Percentiles rank a stretch among this genome's conserved stretches.
These are phyloP conservation scores for Sander vitreus DNA, from an alignment of 2,113 vertebrate species.

Conservation along the genomic window DNA sequence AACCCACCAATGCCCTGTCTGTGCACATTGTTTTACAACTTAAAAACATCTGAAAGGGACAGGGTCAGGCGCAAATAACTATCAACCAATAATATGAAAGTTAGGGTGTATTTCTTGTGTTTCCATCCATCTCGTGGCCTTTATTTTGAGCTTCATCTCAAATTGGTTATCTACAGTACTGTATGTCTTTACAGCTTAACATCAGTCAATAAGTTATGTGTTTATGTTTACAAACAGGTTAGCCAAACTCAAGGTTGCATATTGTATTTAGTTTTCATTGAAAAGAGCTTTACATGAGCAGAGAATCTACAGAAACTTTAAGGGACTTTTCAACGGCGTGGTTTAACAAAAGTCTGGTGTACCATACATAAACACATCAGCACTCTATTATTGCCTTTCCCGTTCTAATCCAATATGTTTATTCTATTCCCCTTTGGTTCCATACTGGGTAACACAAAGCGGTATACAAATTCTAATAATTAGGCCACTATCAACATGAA, in stretches of 20 bases:
- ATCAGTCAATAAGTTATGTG: not conserved
- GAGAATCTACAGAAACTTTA: constrained; percentile 7
- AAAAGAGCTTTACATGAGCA: not conserved
- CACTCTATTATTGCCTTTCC: not conserved
- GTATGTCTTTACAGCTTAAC: not conserved
- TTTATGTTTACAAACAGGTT: not conserved
- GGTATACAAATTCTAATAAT: constrained; percentile 9
- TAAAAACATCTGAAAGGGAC: not conserved
- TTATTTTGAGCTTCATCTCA: not conserved
- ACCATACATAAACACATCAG: constrained; percentile 13
- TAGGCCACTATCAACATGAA: constrained; percentile 19
- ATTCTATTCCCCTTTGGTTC: not conserved
- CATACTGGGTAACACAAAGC: constrained; percentile 24
- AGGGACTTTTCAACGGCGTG: not conserved
- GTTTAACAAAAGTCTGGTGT: not conserved
- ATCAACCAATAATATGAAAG: not conserved
- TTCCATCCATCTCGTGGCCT: not conserved
- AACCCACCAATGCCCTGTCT: not conserved
- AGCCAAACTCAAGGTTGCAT: not conserved
- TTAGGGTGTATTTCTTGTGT: not conserved
- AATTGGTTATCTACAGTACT: not conserved
- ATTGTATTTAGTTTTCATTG: not conserved
- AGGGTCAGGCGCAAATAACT: not conserved
- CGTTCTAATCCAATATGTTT: constrained; percentile 9
- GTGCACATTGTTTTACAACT: not conserved